These are phyloP conservation scores for Cetonia aurata DNA, from an alignment of 2,888 invertebrate genomes.

Conservation along the genomic window DNA sequence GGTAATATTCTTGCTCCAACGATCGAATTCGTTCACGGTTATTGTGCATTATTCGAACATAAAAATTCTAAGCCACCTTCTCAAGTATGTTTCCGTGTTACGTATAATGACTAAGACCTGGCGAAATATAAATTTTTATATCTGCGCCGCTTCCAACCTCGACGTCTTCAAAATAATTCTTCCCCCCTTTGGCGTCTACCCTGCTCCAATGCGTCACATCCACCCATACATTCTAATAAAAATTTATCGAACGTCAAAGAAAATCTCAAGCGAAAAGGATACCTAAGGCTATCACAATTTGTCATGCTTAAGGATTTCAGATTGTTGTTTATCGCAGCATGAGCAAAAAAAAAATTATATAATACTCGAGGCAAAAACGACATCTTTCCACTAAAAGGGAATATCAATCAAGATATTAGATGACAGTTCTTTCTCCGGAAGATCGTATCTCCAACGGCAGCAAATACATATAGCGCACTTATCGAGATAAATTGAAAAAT, in stretches of 20 bases:
- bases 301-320: constrained; percentile 33
- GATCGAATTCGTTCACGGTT: no score
- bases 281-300: constrained; percentile 28
- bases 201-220: constrained; percentile 12
- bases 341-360: constrained; percentile 27
- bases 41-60: no score
- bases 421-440: constrained; percentile 42
- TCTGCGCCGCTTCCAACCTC: not conserved
- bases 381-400: constrained; percentile 41
- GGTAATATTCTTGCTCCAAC: not conserved
- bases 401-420: constrained; percentile 46
- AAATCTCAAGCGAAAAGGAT: constrained; percentile 18
- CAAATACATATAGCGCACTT: constrained; percentile 21
- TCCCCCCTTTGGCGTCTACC: not conserved
- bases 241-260: constrained; percentile 26
- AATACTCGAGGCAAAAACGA: constrained; percentile 32
- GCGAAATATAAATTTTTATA: no score
- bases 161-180: not conserved
- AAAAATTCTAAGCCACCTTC: no score
- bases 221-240: constrained; percentile 28
- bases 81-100: no score
- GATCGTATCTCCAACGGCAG: constrained; percentile 25
- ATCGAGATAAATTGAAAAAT: constrained; percentile 39
- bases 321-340: constrained; percentile 35
- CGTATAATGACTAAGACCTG: no score